A percentile compares a stretch with the other conserved stretches of the same genome.
Evolutionary conservation across 2,888 invertebrate species (phyloP).

Genomic region (Lymantria monacha): DNA sequence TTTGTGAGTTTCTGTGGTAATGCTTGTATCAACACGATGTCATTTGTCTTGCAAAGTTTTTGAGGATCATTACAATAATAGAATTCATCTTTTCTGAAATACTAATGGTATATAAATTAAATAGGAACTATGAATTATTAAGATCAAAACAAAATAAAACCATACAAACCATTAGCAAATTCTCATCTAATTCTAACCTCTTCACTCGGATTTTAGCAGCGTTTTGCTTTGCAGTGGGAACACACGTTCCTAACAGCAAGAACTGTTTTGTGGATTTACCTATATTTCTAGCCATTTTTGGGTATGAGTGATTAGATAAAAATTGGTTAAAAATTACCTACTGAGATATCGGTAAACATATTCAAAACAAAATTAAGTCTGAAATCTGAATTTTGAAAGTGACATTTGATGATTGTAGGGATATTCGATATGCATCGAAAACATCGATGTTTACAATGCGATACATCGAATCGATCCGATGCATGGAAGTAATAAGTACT

Average conservation of each 20-base stretch:
- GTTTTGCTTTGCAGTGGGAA: constrained; percentile 89
- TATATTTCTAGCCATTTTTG: constrained; percentile 61
- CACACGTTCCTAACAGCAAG: constrained; percentile 88
- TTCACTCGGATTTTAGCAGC: constrained; percentile 90
- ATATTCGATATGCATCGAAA: too few species aligned
- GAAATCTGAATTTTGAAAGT: too few species aligned
- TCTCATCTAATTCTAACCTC: constrained; percentile 87
- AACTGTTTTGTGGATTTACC: constrained; percentile 75
- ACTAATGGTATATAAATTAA: constrained; percentile 72
- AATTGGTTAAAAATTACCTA: not conserved
- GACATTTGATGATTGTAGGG: too few species aligned
- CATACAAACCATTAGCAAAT: constrained; percentile 87
- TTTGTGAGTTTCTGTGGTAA: constrained; percentile 88
- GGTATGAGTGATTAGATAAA: not conserved
- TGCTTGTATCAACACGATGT: constrained; percentile 89
- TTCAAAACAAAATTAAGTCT: too few species aligned
- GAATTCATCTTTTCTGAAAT: constrained; percentile 88
- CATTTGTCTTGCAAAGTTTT: constrained; percentile 90
- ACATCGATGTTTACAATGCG: too few species aligned
- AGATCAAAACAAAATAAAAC: not conserved
- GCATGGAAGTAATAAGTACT: too few species aligned
- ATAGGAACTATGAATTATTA: not conserved
- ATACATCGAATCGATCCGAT: too few species aligned
- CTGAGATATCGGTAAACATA: not conserved
- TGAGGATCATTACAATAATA: constrained; percentile 90